phyloP scores from a whole-genome alignment of 2,797 vertebrate species.

The Babyrousa celebensis region DNA sequence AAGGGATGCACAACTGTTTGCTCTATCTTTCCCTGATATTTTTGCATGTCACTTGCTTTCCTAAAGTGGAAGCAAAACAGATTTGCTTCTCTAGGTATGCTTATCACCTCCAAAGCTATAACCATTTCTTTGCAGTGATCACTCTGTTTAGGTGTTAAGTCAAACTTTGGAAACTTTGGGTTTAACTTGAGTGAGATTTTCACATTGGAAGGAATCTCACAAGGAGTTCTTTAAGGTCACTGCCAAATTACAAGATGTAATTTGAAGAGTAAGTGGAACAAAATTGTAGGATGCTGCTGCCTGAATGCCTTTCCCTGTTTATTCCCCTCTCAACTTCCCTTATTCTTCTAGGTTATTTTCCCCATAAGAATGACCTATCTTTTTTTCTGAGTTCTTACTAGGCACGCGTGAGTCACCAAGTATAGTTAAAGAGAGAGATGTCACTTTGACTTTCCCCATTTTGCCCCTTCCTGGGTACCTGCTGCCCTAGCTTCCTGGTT shows the following conservation, averaged over 20 bases:
- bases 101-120: constrained; percentile 85
- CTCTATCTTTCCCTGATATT: constrained; percentile 86
- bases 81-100: constrained; percentile 87
- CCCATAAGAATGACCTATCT: constrained; percentile 70
- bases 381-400: constrained; percentile 67
- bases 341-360: constrained; percentile 61
- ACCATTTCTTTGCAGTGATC: constrained; percentile 78
- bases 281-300: constrained; percentile 77
- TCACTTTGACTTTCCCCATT: background rate
- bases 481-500: constrained; percentile 54
- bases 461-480: constrained; percentile 8
- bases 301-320: background rate
- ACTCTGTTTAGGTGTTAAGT: constrained; percentile 81
- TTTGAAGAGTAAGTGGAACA: constrained; percentile 72
- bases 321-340: background rate
- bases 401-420: constrained; percentile 11
- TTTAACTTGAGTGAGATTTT: constrained; percentile 71
- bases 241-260: constrained; percentile 74
- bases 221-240: constrained; percentile 71
- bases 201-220: constrained; percentile 65
- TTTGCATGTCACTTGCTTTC: constrained; percentile 88
- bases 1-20: constrained; percentile 88
- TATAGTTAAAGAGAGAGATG: background rate
- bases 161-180: constrained; percentile 74
- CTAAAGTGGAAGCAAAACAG: constrained; percentile 87